Evolutionary conservation across 2,888 invertebrate genomes (phyloP).

Genomic region (Agriopis aurantiaria): DNA sequence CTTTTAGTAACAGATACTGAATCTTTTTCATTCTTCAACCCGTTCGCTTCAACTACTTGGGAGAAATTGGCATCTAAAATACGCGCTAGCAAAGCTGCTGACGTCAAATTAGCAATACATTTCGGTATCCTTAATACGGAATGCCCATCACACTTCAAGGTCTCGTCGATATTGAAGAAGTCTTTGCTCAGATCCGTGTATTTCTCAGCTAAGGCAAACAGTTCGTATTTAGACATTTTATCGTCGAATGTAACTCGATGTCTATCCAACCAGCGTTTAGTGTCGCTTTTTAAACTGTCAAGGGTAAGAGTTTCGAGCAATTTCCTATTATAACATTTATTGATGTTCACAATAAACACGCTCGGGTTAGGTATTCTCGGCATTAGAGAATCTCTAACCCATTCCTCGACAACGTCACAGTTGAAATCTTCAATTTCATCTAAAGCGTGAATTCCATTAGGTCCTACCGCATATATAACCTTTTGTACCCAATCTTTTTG

Average conservation of each 20-base stretch:
- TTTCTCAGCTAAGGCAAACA: conserved; percentile 53
- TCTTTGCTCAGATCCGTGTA: conserved; percentile 43
- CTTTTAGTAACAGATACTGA: neutral
- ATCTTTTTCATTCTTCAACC: neutral
- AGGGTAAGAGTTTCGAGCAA: conserved; percentile 41
- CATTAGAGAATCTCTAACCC: conserved; percentile 44
- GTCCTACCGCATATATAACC: conserved; percentile 48
- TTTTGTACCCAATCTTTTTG: conserved; percentile 30
- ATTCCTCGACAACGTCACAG: conserved; percentile 43
- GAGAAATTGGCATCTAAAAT: neutral
- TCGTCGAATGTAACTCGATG: conserved; percentile 48
- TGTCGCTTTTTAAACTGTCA: conserved; percentile 43
- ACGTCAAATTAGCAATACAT: conserved; percentile 44
- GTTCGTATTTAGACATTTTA: conserved; percentile 50
- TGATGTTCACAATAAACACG: conserved; percentile 49
- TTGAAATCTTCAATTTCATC: conserved; percentile 36
- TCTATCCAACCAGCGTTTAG: conserved; percentile 53
- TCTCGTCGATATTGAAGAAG: conserved; percentile 43
- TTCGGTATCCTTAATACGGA: conserved; percentile 51
- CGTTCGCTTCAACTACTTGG: neutral
- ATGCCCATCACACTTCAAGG: conserved; percentile 48
- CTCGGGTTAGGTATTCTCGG: conserved; percentile 42
- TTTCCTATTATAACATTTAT: conserved; percentile 40
- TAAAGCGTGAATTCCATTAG: conserved; percentile 32
- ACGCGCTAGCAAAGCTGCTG: conserved; percentile 30